Evolutionary conservation across 2,888 invertebrate species (phyloP).

Genomic region (Gnatocerus cornutus): DNA sequence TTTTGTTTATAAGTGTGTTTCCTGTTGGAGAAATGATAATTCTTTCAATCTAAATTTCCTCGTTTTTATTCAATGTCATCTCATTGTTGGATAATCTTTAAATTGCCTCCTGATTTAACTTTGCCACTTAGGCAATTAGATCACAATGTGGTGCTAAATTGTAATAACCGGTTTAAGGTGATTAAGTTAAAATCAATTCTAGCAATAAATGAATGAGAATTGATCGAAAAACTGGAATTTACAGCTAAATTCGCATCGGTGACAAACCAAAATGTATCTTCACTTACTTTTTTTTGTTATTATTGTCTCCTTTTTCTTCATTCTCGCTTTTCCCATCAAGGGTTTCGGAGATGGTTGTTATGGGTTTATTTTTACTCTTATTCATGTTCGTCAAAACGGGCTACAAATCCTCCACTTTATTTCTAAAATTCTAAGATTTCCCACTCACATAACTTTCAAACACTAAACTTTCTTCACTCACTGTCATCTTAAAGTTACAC

Average conservation of each 20-base stretch:
- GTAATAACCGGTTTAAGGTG: constrained; percentile 16
- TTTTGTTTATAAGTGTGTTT: constrained; percentile 75
- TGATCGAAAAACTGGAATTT: too few relatives aligned
- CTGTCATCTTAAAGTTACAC: constrained; percentile 18
- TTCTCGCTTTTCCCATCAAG: constrained; percentile 6
- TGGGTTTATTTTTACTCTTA: constrained; percentile 14
- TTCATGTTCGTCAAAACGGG: neutral
- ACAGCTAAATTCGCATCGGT: too few relatives aligned
- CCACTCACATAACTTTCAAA: constrained; percentile 4
- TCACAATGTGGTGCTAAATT: constrained; percentile 27
- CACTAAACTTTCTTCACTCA: constrained; percentile 19
- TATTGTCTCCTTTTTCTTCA: constrained; percentile 5
- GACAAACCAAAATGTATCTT: too few relatives aligned
- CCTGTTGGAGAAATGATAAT: constrained; percentile 58
- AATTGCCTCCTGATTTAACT: constrained; percentile 30
- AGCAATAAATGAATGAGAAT: too few relatives aligned
- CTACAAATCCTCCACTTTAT: too few relatives aligned
- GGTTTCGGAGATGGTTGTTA: constrained; percentile 14
- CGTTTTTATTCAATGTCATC: constrained; percentile 35
- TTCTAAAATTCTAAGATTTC: neutral
- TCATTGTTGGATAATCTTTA: constrained; percentile 29
- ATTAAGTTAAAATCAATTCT: too few relatives aligned
- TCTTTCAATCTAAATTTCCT: constrained; percentile 12
- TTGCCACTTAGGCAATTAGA: constrained; percentile 36
- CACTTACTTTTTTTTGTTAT: constrained; percentile 18